Base-by-base conservation (phyloP, 2,113 vertebrate genomes). In the Bungarus multicinctus region DNA sequence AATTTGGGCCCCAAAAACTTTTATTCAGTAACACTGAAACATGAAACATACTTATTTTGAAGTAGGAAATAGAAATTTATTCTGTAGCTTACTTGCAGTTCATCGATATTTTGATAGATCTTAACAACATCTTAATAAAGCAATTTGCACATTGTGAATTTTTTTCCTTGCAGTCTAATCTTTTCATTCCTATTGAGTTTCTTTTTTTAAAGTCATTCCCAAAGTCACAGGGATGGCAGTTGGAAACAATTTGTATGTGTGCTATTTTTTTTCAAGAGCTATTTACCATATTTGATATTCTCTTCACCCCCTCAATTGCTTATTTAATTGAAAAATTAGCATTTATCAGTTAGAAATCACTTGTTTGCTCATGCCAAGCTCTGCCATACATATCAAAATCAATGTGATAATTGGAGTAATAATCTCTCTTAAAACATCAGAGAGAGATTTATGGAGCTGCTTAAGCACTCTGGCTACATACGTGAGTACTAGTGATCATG, bases 381-480 rank as follows among this genome's bases (percentile, higher is more conserved):
- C 95, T 96, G 52, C 55, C 89, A 18, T 43, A 23, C 39, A 34
- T 18, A 90, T 96, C 91, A 92, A 85, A 93, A 69, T 94, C 54
- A 92, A 9, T 90, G 94, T 92, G 95, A 93, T 96, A 95, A 92
- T 94, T 95, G 96, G 30, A 92, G 94, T 95, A 96, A 95, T 95
- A 96, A 92, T 96, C 90, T 91, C 91, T 69, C 95, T 95, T 93
- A 52, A 91, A 92, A n/a, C 94, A 95, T 96, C 91, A 57, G 85
- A 93, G 95, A 25, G 10, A 95, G 93, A 89, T 92, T 95, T 92
- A 88, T 91, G 95, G 93, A 95, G 64, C 96, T 95, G 93, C 96
- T 95, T 95, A 85, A 93, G 95, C 95, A 92, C 16, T 58, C 95
- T 92, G 86, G 96, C 95, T 96, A 93, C 93, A 87, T 92, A 58